phyloP scores from a whole-genome alignment of 2,113 vertebrate species.

The Serilophus lunatus region DNA sequence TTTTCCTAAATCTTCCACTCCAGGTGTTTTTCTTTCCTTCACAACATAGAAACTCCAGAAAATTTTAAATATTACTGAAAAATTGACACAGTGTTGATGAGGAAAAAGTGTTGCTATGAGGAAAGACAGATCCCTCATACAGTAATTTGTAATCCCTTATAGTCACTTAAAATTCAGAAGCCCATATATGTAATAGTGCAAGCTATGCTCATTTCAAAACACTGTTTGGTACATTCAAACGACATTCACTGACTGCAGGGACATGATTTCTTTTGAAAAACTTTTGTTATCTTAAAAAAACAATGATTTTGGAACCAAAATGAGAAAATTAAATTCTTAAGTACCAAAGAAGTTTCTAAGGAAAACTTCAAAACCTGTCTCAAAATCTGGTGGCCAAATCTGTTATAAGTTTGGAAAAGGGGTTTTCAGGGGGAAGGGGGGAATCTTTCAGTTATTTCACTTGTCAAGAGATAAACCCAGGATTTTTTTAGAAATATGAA shows the following conservation, averaged over 20 bases:
- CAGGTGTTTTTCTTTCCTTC: no score
- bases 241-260: neutral
- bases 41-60: neutral
- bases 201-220: neutral
- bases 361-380: neutral
- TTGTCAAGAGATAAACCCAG: no score
- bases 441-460: no score
- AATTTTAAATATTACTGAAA: neutral
- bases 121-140: neutral
- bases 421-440: no score
- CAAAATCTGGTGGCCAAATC: no score
- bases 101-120: neutral
- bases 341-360: neutral
- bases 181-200: neutral
- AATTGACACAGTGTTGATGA: neutral
- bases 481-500: no score
- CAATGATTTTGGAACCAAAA: neutral
- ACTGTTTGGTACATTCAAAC: neutral
- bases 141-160: neutral
- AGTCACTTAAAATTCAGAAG: neutral
- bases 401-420: no score
- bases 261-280: neutral
- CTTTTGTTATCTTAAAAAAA: neutral
- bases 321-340: neutral
- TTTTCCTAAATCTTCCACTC: no score